Evolutionary conservation across 2,797 vertebrate species (phyloP), one percentile per base, ranked within the genome.

Genomic region (Galago senegalensis): DNA sequence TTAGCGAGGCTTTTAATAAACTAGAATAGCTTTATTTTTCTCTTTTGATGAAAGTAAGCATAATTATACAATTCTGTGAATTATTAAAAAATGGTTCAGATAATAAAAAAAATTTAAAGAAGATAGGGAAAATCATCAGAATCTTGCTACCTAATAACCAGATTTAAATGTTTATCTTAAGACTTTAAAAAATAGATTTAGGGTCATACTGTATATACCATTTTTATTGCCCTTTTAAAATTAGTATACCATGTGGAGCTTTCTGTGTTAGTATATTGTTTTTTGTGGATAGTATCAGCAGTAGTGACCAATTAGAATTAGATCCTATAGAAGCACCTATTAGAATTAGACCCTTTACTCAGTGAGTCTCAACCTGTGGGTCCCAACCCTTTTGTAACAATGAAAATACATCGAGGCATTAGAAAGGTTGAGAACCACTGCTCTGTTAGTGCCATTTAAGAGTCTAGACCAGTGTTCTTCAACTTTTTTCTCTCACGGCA

Each of bases 91-190:
- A 76, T 65, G 49, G 4, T 53, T 89, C 37, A 82, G 12, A 4
- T 85, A 82, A 77, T 58, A 31, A 67, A 80, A 87, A 92, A 69
- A 49, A 14, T 67, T 87, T 60, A 56, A 94, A 82, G 56, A 43
- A 73, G 67, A 77, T 61, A 87, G 29, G 21, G 31, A 85, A 94
- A 73, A 63, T 87, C 29, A 65, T 21, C 17, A 77, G 6, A 95
- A 53, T 90, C 14, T 23, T 67, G 49, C 13, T 18, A 29, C 17
- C 49, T 60, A 61, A 43, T 87, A 60, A 79, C 8, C 7, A 61
- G 29, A 72, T 67, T 94, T 79, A 87, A 83, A 65, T 93, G 29
- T 43, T 82, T 82, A 34, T 94, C 9, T 46, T 65, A 92, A 89
- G 79, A 53, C n/a, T 49, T 46, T 16, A 67, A 63, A 70, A 84